Evolutionary conservation across 2,113 vertebrate species (phyloP).

Genomic region (Protobothrops mucrosquamatus): DNA sequence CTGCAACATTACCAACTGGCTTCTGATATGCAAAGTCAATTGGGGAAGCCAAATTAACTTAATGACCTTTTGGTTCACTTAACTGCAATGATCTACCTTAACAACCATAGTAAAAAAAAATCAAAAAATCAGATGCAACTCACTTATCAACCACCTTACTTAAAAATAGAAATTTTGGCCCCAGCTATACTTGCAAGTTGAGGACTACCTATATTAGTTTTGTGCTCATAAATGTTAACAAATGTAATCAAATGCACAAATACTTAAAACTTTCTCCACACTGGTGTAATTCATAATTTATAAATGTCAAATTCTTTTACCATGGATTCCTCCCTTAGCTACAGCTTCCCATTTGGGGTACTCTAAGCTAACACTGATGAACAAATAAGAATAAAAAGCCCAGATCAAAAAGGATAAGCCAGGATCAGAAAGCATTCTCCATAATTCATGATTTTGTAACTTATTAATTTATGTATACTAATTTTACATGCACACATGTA

Average conservation of each 20-base stretch:
- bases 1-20: no score
- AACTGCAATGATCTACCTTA: not conserved
- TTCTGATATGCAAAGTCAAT: no score
- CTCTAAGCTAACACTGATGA: not conserved
- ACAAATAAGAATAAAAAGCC: not conserved
- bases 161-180: not conserved
- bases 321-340: not conserved
- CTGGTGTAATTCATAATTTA: not conserved
- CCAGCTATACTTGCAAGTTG: not conserved
- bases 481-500: not conserved
- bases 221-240: not conserved
- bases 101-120: no score
- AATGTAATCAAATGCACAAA: not conserved
- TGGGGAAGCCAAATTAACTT: not conserved
- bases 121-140: not conserved
- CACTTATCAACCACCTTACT: not conserved
- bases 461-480: not conserved
- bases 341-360: not conserved
- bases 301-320: not conserved
- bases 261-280: not conserved
- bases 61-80: not conserved
- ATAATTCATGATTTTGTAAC: not conserved
- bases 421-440: not conserved
- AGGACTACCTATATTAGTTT: not conserved
- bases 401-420: not conserved